Conservation (phyloP, 92 coral and sea anemone species). For the Micromussa lordhowensis region DNA sequence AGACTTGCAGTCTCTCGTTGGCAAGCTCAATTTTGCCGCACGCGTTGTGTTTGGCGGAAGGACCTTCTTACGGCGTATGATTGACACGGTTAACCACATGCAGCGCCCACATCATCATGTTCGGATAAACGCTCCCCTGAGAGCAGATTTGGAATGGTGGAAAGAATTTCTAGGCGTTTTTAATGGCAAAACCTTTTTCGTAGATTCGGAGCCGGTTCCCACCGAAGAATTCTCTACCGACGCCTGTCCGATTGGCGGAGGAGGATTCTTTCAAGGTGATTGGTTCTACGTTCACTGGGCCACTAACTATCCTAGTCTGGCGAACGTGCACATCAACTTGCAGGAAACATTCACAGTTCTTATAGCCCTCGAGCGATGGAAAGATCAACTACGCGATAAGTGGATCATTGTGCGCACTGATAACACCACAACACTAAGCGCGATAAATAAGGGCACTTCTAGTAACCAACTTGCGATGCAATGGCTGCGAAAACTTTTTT, state of each 20-base stretch:
- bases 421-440: slow-evolving; percentile 30
- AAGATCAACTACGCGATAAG: background rate
- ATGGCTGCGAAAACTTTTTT: slow-evolving; percentile 42
- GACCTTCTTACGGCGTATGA: slow-evolving; percentile 48
- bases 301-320: background rate
- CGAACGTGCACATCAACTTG: too few species aligned
- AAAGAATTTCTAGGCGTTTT: slow-evolving; percentile 16
- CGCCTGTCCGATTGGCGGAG: slow-evolving; percentile 54
- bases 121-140: slow-evolving; percentile 1
- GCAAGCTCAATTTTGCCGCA: slow-evolving; percentile 54
- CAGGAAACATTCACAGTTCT: slow-evolving; percentile 38
- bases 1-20: slow-evolving; percentile 38
- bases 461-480: slow-evolving; percentile 37
- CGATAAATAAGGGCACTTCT: slow-evolving; percentile 49
- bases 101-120: slow-evolving; percentile 28
- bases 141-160: slow-evolving; percentile 36
- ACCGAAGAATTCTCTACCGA: slow-evolving; percentile 41
- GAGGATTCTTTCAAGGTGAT: slow-evolving; percentile 40
- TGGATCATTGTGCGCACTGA: slow-evolving; percentile 34
- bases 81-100: slow-evolving; percentile 24
- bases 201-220: slow-evolving; percentile 33
- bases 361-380: slow-evolving; percentile 27
- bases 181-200: slow-evolving; percentile 50
- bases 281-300: slow-evolving; percentile 50
- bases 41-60: slow-evolving; percentile 47